Conservation (phyloP, 2,888 invertebrate genomes). For the Zygogramma bicolorata region DNA sequence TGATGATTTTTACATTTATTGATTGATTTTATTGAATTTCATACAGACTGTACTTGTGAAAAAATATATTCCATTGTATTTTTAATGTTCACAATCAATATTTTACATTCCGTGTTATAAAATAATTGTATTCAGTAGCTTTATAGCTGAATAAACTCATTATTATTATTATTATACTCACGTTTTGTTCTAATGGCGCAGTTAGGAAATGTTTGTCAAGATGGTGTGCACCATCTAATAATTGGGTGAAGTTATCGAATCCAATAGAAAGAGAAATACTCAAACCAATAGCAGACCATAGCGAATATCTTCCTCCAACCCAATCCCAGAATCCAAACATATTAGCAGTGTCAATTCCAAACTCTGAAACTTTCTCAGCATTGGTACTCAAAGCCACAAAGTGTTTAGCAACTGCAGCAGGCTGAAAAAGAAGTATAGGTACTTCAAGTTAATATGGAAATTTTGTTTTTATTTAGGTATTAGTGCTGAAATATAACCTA, state of each 20-base stretch:
- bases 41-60: too few relatives aligned
- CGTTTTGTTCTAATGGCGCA: conserved; percentile 91
- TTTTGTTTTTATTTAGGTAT: background rate
- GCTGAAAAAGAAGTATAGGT: conserved; percentile 67
- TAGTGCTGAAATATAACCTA: conserved; percentile 60
- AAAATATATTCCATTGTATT: too few relatives aligned
- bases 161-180: too few relatives aligned
- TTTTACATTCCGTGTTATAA: too few relatives aligned
- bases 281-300: conserved; percentile 99
- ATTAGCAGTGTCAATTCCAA: conserved; percentile 96
- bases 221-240: conserved; percentile 91
- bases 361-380: conserved; percentile 91
- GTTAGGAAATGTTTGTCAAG: conserved; percentile 94
- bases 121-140: too few relatives aligned
- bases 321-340: conserved; percentile 99
- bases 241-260: conserved; percentile 92
- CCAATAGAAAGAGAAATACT: conserved; percentile 95
- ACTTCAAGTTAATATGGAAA: conserved; percentile 26
- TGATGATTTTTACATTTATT: too few relatives aligned
- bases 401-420: conserved; percentile 91
- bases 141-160: too few relatives aligned
- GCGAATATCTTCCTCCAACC: conserved; percentile 97
- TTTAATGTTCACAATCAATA: too few relatives aligned
- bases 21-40: too few relatives aligned
- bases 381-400: conserved; percentile 99